These are phyloP conservation scores for Lates japonicus DNA, from an alignment of 2,797 vertebrate species.

Conservation along the genomic window DNA sequence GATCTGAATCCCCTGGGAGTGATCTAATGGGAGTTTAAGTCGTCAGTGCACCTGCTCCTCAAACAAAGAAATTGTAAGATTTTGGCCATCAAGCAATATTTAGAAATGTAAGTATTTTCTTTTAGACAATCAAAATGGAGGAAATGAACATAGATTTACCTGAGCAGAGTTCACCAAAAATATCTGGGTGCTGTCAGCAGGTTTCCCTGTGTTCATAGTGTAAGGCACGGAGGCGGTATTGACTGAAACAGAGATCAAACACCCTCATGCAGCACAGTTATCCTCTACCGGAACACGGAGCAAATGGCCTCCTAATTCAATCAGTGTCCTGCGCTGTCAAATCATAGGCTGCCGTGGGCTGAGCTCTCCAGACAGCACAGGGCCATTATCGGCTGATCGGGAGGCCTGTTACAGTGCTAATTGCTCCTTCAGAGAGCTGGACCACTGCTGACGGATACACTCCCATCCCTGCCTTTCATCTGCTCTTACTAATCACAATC, in stretches of 20 bases:
- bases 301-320: slow-evolving; percentile 97
- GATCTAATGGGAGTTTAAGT: slow-evolving; percentile 76
- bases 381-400: slow-evolving; percentile 91
- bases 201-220: slow-evolving; percentile 54
- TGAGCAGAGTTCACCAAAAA: slow-evolving; percentile 41
- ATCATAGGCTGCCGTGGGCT: slow-evolving; percentile 89
- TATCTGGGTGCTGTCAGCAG: slow-evolving; percentile 60
- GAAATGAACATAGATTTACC: slow-evolving; percentile 49
- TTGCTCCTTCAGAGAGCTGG: slow-evolving; percentile 89
- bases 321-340: slow-evolving; percentile 92
- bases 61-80: slow-evolving; percentile 29
- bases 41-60: slow-evolving; percentile 77
- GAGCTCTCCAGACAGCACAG: slow-evolving; percentile 87
- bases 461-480: slow-evolving; percentile 64
- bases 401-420: slow-evolving; percentile 92
- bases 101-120: slow-evolving; percentile 13
- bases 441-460: slow-evolving; percentile 76
- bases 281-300: slow-evolving; percentile 88
- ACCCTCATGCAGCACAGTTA: slow-evolving; percentile 85
- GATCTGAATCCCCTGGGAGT: slow-evolving; percentile 79
- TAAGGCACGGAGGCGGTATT: slow-evolving; percentile 74
- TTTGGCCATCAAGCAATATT: slow-evolving; percentile 3
- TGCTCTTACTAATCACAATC: slow-evolving; percentile 38
- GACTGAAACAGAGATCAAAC: slow-evolving; percentile 83
- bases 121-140: slow-evolving; percentile 29